Conservation (phyloP, 2,113 vertebrate genomes). For the Blennius ocellaris region DNA sequence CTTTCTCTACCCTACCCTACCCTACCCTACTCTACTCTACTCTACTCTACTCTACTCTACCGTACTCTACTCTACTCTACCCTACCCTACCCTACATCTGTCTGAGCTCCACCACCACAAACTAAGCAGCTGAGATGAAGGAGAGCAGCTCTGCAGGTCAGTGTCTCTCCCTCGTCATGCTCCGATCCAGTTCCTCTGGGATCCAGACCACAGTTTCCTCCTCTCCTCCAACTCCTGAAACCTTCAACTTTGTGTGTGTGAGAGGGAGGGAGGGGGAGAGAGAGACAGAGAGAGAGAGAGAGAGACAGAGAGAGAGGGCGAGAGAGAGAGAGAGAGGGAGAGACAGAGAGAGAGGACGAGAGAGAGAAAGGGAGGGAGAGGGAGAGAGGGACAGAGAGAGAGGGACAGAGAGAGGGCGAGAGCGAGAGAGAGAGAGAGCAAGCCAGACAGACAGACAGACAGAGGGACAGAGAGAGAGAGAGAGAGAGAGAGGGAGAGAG, state of each 20-base stretch:
- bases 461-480: too few relatives aligned
- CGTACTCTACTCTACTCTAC: conserved; percentile 7
- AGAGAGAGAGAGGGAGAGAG: too few relatives aligned
- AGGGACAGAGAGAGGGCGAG: too few relatives aligned
- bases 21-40: not conserved
- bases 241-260: conserved; percentile 54
- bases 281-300: too few relatives aligned
- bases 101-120: conserved; percentile 7
- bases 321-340: too few relatives aligned
- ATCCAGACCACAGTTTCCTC: conserved; percentile 62
- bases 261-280: too few relatives aligned
- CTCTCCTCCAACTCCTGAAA: conserved; percentile 37
- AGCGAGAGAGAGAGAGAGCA: too few relatives aligned
- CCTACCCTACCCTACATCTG: not conserved
- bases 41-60: conserved; percentile 7
- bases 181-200: not conserved
- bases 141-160: not conserved
- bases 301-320: too few relatives aligned
- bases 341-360: too few relatives aligned
- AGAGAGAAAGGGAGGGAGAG: too few relatives aligned
- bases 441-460: too few relatives aligned
- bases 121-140: not conserved
- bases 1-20: conserved; percentile 28
- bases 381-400: too few relatives aligned
- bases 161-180: conserved; percentile 32